phyloP scores from a whole-genome alignment of 2,113 vertebrate genomes.

The Thamnophis sirtalis region DNA sequence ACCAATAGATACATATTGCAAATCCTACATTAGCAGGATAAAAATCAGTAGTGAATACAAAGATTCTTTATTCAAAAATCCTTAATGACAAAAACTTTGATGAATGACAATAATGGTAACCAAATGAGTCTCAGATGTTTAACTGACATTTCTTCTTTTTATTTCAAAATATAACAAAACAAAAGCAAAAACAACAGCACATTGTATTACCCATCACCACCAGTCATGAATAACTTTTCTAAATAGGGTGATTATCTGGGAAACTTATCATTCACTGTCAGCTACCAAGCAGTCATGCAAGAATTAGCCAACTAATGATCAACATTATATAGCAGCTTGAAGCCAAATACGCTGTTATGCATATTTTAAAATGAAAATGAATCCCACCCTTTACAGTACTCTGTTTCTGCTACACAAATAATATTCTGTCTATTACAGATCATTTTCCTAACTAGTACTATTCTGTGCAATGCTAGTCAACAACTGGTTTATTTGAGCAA shows the following conservation, averaged over 20 bases:
- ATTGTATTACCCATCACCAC: not conserved
- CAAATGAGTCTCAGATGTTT: slow-evolving; percentile 10
- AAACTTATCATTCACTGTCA: slow-evolving; percentile 11
- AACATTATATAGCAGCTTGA: slow-evolving; percentile 20
- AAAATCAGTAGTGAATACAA: not conserved
- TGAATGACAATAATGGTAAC: not conserved
- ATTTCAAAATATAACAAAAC: not conserved
- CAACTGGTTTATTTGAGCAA: slow-evolving; percentile 7
- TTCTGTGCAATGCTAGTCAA: not conserved
- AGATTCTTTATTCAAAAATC: not conserved
- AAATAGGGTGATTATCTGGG: slow-evolving; percentile 17
- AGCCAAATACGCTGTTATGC: not conserved
- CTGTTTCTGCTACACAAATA: slow-evolving; percentile 6
- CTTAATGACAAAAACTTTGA: not conserved
- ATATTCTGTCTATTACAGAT: not conserved
- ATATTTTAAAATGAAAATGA: slow-evolving; percentile 25
- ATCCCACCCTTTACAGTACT: not conserved
- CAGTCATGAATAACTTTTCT: slow-evolving; percentile 9
- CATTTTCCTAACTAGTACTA: not conserved
- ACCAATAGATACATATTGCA: not conserved
- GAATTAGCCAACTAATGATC: not conserved
- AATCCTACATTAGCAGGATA: not conserved
- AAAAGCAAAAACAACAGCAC: not conserved
- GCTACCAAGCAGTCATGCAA: slow-evolving; percentile 24
- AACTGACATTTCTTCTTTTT: slow-evolving; percentile 7